Base-by-base conservation (phyloP, 92 coral and sea anemone genomes). In the Bergia puertoricense region DNA sequence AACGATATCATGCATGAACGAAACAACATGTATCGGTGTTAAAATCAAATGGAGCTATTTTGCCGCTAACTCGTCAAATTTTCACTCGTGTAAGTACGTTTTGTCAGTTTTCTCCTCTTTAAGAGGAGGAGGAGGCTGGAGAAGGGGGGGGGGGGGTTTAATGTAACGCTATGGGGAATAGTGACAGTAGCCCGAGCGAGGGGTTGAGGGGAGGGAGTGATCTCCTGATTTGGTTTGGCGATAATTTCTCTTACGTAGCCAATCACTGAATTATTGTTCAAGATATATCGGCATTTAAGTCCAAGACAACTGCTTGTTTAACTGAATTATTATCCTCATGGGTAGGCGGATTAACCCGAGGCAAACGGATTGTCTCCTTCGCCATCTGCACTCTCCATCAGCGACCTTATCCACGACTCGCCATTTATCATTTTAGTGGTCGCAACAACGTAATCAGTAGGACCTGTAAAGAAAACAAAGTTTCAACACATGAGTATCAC, bases 361-460 rank as follows among this genome's bases (percentile, higher is more conserved):
- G 90, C 76, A 48, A 96, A 95, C 20, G 98, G 98, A 91, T 93
- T 95, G 56, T 89, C 81, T 56, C 84, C 95, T 22, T 80, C 83
- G 2, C 90, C 81, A 2, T 74, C 85, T 1, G 85, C 89, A 9
- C 88, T 84, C 75, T 97, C 99, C 96, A 97, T 95, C 50, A 97
- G 90, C 66, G 99, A 97, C 46, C 92, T 93, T 4, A 97, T 89
- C 92, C 96, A 92, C 0, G 97, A 83, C 38, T 89, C 88, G 18
- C 99, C 99, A 39, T 93, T 97, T 18, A 97, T 94, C 91, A 95
- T 92, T 88, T 97, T 97, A n/a, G 99, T 95, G 18, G 99, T 97
- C 0, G 99, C 99, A 37, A 97, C 82, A 44, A 97, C 68, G 87
- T 92, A 97, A 59, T 95, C 98, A n/a, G 98, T 95, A 30, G 98